Evolutionary conservation across 2,888 invertebrate species (phyloP), one percentile per base, ranked within the genome.

Genomic region (Sinelater perroti): DNA sequence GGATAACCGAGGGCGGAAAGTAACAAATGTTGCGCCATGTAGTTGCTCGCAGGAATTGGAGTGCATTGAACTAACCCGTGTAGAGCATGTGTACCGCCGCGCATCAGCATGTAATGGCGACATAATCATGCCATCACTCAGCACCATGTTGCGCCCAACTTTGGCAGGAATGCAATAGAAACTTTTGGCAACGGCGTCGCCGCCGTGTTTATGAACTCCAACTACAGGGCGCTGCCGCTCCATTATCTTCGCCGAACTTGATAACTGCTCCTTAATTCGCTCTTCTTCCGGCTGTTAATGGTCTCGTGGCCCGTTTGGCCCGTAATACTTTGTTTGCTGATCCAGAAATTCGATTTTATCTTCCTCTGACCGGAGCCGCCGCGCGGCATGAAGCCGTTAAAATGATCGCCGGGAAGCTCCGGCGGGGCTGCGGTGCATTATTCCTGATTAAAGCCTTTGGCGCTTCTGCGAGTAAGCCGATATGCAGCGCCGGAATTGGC

Each of bases 151-250:
- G 46, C 38, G 52, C 54, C 47, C 31, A 54, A 58, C 40, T 58
- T n/a, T 58, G 54, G 53, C 49, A 54, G 47, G 45, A 53, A 11
- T 53, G 58, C 28, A 49, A 56, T 56, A 49, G 40, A 54, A 58
- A 58, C 53, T 58, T 56, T 58, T 50, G 54, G 54, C 49, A 49
- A 18, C 38, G 53, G 35, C 54, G 54, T 58, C 58, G 54, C 44
- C 54, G 31, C 47, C 35, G 28, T 35, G 44, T 53, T 47, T 56
- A 54, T 49, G 36, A 58, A 58, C 54, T 49, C 44, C 33, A 38
- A 45, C 38, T 28, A 45, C n/a, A n/a, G n/a, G n/a, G n/a, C n/a
- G n/a, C 58, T 31, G 51, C 42, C 42, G 16, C 14, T 11, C 42
- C 50, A 52, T 58, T 58, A 58, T 54, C 58, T 54, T 47, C 28